A percentile compares a stretch with the other conserved stretches of the same genome.
These are phyloP conservation scores for Anisognathus igniventris DNA, from an alignment of 2,797 vertebrate species.

Conservation along the genomic window DNA sequence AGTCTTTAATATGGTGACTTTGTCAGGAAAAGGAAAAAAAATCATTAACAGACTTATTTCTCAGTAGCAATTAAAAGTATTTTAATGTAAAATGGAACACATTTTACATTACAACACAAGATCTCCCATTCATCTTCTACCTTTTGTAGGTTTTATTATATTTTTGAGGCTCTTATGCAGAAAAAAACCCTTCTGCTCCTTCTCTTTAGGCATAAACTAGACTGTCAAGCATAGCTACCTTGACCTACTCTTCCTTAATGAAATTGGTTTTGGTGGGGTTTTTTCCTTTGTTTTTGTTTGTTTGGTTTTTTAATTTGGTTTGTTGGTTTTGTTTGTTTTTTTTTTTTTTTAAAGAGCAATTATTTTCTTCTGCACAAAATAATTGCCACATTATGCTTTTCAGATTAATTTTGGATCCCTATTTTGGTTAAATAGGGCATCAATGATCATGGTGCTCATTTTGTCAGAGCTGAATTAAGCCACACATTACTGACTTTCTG, in stretches of 20 bases:
- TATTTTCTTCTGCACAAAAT: not conserved
- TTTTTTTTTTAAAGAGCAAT: not conserved
- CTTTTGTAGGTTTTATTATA: not conserved
- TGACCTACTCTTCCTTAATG: not conserved
- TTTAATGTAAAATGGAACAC: not conserved
- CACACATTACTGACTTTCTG: not conserved
- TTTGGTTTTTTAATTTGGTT: not conserved
- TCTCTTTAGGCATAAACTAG: not conserved
- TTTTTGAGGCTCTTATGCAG: not conserved
- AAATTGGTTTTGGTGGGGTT: not conserved
- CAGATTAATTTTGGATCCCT: not conserved
- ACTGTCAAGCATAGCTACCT: not conserved
- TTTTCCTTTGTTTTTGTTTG: not conserved
- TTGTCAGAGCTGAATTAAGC: not conserved
- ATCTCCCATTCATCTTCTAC: not conserved
- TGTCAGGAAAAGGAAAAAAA: not conserved
- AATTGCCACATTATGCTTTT: not conserved
- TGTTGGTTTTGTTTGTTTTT: not conserved
- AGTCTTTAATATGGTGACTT: not conserved
- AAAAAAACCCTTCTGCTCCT: fast-evolving
- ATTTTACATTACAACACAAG: not conserved
- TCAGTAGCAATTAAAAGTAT: not conserved
- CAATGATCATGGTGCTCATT: not conserved
- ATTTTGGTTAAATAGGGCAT: not conserved
- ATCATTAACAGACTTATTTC: not conserved